phyloP scores from a whole-genome alignment of 2,888 invertebrate genomes.

The Lamproptera curius region DNA sequence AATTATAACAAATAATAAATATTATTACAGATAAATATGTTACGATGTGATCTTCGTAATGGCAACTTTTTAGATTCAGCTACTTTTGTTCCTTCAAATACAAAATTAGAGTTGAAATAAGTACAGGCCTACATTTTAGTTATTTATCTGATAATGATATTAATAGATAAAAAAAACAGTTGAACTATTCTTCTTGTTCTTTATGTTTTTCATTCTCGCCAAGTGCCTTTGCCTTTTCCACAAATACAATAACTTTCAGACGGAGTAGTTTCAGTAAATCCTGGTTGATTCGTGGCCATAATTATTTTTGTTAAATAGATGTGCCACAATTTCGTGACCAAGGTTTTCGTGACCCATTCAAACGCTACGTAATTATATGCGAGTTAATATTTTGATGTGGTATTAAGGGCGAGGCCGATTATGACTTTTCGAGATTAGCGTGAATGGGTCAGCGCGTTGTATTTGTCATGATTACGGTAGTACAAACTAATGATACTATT shows the following conservation, averaged over 20 bases:
- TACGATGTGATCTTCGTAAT: no score
- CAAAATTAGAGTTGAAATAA: no score
- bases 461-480: no score
- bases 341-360: conserved; percentile 15
- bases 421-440: not conserved
- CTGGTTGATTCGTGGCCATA: not conserved
- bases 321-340: conserved; percentile 10
- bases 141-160: not conserved
- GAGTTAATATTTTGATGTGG: conserved; percentile 7
- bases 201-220: not conserved
- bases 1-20: no score
- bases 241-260: no score
- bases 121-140: no score
- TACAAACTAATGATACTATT: no score
- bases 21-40: no score
- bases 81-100: no score
- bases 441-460: not conserved
- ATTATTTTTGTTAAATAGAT: not conserved
- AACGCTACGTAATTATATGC: not conserved
- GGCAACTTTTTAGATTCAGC: no score
- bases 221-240: not conserved
- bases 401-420: conserved; percentile 2
- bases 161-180: not conserved
- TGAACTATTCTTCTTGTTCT: not conserved
- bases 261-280: not conserved